Conservation (phyloP, 2,888 invertebrate genomes). For the Sarcophaga variegata region DNA sequence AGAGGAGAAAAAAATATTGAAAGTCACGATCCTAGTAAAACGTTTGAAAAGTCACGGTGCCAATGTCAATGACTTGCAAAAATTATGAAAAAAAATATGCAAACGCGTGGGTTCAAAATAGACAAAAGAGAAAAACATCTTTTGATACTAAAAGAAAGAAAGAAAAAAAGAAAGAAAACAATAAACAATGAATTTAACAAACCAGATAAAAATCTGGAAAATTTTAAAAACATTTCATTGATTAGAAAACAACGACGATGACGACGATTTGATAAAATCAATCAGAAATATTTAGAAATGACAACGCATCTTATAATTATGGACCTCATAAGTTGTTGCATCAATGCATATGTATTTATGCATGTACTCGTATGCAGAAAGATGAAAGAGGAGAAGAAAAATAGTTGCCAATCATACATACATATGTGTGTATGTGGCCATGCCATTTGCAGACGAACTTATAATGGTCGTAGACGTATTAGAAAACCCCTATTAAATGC, state of each 20-base stretch:
- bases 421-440: too few species aligned
- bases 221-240: conserved; percentile 7
- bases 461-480: neutral
- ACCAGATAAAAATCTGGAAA: conserved; percentile 14
- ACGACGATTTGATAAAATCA: conserved; percentile 32
- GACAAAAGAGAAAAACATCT: neutral
- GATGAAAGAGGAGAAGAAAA: neutral
- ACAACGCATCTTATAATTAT: conserved; percentile 6
- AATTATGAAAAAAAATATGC: conserved; percentile 5
- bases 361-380: neutral
- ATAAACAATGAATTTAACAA: conserved; percentile 13
- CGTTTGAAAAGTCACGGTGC: conserved; percentile 43
- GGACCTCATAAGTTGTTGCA: neutral
- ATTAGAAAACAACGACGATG: conserved; percentile 12
- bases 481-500: neutral
- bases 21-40: conserved; percentile 61
- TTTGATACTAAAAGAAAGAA: too few species aligned
- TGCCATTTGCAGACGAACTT: neutral
- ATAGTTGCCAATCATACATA: too few species aligned
- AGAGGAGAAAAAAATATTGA: conserved; percentile 16
- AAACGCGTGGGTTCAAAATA: conserved; percentile 24
- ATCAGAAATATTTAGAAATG: conserved; percentile 42
- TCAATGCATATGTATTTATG: neutral
- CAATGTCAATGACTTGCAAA: conserved; percentile 64
- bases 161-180: neutral